phyloP scores from a whole-genome alignment of 2,797 vertebrate species.

The Poeciliopsis infans region DNA sequence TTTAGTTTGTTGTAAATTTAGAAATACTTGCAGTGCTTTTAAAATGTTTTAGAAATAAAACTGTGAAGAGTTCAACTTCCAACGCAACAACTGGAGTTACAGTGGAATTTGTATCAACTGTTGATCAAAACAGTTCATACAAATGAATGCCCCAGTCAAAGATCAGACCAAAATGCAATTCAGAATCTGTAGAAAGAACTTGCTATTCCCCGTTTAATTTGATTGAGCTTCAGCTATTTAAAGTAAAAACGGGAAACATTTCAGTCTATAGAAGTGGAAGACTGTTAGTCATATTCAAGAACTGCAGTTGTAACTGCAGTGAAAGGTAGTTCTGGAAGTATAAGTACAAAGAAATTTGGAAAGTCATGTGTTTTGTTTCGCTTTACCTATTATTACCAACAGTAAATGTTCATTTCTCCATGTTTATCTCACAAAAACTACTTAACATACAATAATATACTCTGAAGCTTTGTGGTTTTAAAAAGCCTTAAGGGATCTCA shows the following conservation, averaged over 20 bases:
- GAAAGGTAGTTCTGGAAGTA: background rate
- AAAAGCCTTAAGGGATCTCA: background rate
- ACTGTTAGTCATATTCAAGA: background rate
- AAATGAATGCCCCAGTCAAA: background rate
- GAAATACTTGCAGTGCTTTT: background rate
- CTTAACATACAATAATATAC: background rate
- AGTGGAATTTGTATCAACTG: background rate
- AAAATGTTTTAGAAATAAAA: background rate
- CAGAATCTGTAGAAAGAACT: background rate
- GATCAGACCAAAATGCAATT: too few species aligned
- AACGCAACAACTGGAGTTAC: background rate
- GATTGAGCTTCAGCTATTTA: background rate
- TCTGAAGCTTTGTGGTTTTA: background rate
- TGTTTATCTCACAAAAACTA: background rate
- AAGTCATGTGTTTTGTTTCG: background rate
- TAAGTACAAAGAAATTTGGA: background rate
- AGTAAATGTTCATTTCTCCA: background rate
- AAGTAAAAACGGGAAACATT: background rate
- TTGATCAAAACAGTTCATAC: background rate
- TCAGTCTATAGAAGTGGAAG: background rate
- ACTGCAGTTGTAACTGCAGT: background rate
- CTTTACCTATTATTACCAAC: background rate
- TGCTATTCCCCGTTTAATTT: background rate
- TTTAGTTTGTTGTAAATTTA: background rate
- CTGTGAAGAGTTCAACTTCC: background rate